A percentile compares a stretch with the other conserved stretches of the same genome.
Conservation (phyloP, 2,797 vertebrate genomes). For the Cyclopterus lumpus region DNA sequence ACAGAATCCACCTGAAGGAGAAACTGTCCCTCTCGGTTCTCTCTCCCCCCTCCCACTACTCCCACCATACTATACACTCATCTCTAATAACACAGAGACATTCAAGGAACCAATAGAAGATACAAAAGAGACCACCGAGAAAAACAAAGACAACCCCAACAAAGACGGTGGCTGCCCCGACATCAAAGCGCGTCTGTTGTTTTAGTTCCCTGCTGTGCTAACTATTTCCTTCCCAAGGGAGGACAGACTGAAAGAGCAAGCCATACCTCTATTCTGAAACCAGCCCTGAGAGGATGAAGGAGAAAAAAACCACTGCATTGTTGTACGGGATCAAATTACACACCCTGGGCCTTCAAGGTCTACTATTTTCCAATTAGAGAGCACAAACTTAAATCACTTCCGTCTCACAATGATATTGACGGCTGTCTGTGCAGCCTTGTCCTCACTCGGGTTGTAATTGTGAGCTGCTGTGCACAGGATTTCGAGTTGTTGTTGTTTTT, state of each 20-base stretch:
- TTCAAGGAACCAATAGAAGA: slow-evolving; percentile 33
- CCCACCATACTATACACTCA: slow-evolving; percentile 6
- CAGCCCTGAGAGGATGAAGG: slow-evolving; percentile 2
- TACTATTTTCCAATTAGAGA: slow-evolving; percentile 47
- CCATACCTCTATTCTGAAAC: slow-evolving; percentile 17
- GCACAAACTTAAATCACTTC: slow-evolving; percentile 23
- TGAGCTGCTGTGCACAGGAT: slow-evolving; percentile 37
- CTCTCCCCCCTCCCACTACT: no score
- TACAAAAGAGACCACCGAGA: slow-evolving; percentile 36
- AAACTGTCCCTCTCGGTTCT: slow-evolving; percentile 38
- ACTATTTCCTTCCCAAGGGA: slow-evolving; percentile 47
- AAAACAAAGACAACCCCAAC: slow-evolving; percentile 56
- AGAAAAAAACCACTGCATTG: background rate
- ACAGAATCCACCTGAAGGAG: slow-evolving; percentile 40
- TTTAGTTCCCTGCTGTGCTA: slow-evolving; percentile 44
- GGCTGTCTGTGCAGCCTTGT: slow-evolving; percentile 23
- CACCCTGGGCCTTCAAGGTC: background rate
- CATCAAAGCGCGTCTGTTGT: slow-evolving; percentile 69
- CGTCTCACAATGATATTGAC: slow-evolving; percentile 28
- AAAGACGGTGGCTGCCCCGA: slow-evolving; percentile 57
- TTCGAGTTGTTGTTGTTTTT: slow-evolving; percentile 63
- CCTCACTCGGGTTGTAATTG: slow-evolving; percentile 46
- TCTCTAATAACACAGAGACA: slow-evolving; percentile 37
- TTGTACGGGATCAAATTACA: slow-evolving; percentile 28
- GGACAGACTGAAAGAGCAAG: slow-evolving; percentile 44